Evolutionary conservation across 23 tunicate genomes (phyloP).

Genomic region (Trididemnum clinides): DNA sequence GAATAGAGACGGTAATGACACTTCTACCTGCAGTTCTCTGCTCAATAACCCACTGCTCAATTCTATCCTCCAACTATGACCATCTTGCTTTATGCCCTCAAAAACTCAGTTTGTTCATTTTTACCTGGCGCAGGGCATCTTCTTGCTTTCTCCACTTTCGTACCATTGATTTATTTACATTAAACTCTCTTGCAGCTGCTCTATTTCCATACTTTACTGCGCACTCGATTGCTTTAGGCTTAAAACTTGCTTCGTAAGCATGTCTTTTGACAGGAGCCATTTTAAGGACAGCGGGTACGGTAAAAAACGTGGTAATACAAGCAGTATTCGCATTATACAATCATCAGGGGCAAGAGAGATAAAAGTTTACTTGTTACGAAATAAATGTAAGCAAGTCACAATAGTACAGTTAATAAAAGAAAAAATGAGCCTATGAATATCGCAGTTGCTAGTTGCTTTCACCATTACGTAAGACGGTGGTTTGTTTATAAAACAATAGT

Average conservation of each 20-base stretch:
- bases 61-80: constrained; percentile 56
- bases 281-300: constrained; percentile 16
- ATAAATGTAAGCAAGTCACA: background rate
- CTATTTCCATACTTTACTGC: constrained; percentile 54
- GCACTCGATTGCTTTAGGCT: constrained; percentile 56
- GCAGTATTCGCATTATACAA: background rate
- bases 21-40: constrained; percentile 54
- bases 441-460: background rate
- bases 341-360: background rate
- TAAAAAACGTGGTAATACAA: background rate
- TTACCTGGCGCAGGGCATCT: constrained; percentile 49
- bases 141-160: constrained; percentile 60
- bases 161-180: constrained; percentile 52
- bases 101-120: constrained; percentile 43
- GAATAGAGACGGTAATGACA: constrained; percentile 42
- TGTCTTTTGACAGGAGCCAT: constrained; percentile 52
- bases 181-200: constrained; percentile 43
- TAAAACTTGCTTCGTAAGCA: constrained; percentile 64
- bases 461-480: background rate
- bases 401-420: background rate
- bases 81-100: constrained; percentile 67
- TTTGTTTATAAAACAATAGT: background rate
- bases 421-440: background rate
- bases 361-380: background rate
- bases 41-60: constrained; percentile 57